Percentiles rank a stretch among this genome's conserved stretches.
These are phyloP conservation scores for Timema cristinae DNA, from an alignment of 2,888 invertebrate genomes.

Conservation along the genomic window DNA sequence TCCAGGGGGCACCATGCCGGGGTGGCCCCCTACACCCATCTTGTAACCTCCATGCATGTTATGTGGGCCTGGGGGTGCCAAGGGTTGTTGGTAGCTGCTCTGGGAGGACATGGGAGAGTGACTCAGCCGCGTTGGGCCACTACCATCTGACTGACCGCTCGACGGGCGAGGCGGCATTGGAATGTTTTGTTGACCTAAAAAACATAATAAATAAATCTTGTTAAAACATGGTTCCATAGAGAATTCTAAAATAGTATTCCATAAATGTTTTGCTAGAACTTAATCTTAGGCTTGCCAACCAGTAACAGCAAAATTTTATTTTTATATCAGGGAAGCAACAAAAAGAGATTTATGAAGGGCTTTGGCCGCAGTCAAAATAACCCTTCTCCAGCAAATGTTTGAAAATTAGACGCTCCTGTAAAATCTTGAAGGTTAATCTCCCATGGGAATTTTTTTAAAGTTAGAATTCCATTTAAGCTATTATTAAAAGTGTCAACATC, in stretches of 20 bases:
- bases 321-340: too few species aligned
- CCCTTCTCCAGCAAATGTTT: too few species aligned
- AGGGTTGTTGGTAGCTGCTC: slow-evolving; percentile 57
- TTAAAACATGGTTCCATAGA: background rate
- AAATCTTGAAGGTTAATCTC: too few species aligned
- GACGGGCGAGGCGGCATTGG: slow-evolving; percentile 95
- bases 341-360: too few species aligned
- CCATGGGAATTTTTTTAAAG: too few species aligned
- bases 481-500: too few species aligned
- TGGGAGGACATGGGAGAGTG: slow-evolving; percentile 67
- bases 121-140: slow-evolving; percentile 60
- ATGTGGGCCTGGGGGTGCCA: slow-evolving; percentile 55
- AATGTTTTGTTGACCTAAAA: slow-evolving; percentile 82
- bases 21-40: slow-evolving; percentile 41
- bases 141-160: slow-evolving; percentile 70
- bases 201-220: background rate
- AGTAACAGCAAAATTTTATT: too few species aligned
- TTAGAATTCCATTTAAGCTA: too few species aligned
- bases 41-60: slow-evolving; percentile 55
- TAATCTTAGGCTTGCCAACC: too few species aligned
- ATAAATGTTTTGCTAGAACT: background rate
- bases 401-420: too few species aligned
- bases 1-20: slow-evolving; percentile 38
- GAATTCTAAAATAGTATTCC: background rate
- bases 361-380: too few species aligned